phyloP scores from a whole-genome alignment of 2,113 vertebrate species.

The Xiphophorus maculatus region DNA sequence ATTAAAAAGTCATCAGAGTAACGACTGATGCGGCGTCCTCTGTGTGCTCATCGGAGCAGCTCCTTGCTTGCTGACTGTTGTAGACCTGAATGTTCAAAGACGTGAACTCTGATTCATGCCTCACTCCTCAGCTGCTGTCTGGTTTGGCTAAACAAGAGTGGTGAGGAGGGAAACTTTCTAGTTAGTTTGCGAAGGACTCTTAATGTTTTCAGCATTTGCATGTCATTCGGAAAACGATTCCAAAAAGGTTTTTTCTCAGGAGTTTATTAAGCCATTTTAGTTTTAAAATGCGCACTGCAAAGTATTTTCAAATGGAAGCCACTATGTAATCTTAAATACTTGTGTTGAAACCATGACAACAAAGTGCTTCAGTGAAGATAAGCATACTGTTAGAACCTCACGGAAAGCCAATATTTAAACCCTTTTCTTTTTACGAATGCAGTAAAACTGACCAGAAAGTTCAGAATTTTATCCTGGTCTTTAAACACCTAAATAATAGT shows the following conservation, averaged over 20 bases:
- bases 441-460: neutral
- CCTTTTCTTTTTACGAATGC: neutral
- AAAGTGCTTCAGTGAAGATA: neutral
- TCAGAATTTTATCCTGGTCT: neutral
- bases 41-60: constrained; percentile 49
- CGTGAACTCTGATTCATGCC: neutral
- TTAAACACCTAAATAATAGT: neutral
- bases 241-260: too few relatives aligned
- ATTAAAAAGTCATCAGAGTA: constrained; percentile 76
- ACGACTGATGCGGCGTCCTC: constrained; percentile 67
- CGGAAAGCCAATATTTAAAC: neutral
- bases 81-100: neutral
- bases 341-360: neutral
- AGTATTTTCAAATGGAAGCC: neutral
- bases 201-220: neutral
- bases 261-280: too few relatives aligned
- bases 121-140: constrained; percentile 3
- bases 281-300: neutral
- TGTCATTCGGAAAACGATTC: too few relatives aligned
- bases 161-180: neutral
- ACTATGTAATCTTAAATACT: neutral
- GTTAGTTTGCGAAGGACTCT: neutral
- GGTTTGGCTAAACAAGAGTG: neutral
- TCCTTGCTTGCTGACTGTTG: constrained; percentile 4
- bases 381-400: neutral